Base-by-base conservation (phyloP, 2,113 vertebrate genomes). In the Columbina picui region DNA sequence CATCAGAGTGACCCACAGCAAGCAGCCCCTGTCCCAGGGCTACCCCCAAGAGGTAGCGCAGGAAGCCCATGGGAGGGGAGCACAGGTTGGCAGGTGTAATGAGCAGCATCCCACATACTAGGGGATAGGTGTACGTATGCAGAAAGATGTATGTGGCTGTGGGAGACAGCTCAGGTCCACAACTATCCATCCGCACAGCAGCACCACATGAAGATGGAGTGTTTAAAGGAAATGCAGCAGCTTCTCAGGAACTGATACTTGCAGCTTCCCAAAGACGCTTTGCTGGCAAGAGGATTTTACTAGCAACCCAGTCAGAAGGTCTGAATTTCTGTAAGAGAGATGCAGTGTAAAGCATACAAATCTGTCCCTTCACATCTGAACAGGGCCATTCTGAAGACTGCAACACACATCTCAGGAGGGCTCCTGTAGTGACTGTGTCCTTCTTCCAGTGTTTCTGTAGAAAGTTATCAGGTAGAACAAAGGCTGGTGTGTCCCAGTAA, bases 101-200 rank as follows among this genome's bases (percentile, higher is more conserved):
- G 69, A 27, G 50, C 60, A 87, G 56, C 15, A 41, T 27, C 52
- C 25, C 68, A 56, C 41, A 63, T 29, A 13, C 12, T 18, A 2
- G 7, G 6, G 30, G 3, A 6, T 12, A 49, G 25, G 11, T 27
- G 26, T 19, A 52, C 9, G 1, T 3, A 6, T 4, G 29, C 38
- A 85, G 1, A 53, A 63, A 32, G 53, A 36, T 9, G 7, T 3
- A 11, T 8, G 6, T 67, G 56, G 64, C 41, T 73, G 50, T 34
- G n/a, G 49, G 34, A 69, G 29, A 50, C 7, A 70, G 39, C 5
- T 81, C 39, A 39, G 69, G 32, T 16, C 45, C 22, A 9, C 0
- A 1, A 32, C 19, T n/a, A 50, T 12, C 32, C 45, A 73, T 23
- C 47, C 65, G 34, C 64, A 45, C 34, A 30, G 74, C 50, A 87